phyloP scores from a whole-genome alignment of 2,888 invertebrate genomes.

The Caenorhabditis sinica region DNA sequence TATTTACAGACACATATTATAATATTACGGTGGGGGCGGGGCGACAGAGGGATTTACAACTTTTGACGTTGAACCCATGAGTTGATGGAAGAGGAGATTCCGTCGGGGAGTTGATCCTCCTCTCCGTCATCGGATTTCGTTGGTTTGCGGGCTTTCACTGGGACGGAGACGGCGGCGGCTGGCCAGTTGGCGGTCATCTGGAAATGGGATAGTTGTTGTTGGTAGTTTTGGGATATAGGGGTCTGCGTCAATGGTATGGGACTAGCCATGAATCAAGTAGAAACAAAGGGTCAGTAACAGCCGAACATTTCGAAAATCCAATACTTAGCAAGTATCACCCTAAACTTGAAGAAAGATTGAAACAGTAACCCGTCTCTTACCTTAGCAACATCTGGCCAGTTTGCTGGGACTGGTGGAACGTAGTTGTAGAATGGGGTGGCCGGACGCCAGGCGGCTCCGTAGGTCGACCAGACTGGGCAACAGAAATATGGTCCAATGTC shows the following conservation, averaged over 20 bases:
- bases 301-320: too few relatives aligned
- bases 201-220: slow-evolving; percentile 1
- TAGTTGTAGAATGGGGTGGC: slow-evolving; percentile 84
- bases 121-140: slow-evolving; percentile 40
- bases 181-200: slow-evolving; percentile 79
- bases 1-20: slow-evolving; percentile 56
- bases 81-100: slow-evolving; percentile 75
- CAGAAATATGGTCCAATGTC: slow-evolving; percentile 84
- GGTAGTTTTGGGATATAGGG: neutral
- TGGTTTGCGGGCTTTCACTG: slow-evolving; percentile 72
- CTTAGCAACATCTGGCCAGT: slow-evolving; percentile 81
- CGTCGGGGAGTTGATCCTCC: slow-evolving; percentile 59
- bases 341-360: too few relatives aligned
- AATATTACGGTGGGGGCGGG: neutral
- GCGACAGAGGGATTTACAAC: slow-evolving; percentile 42
- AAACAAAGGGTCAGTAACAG: too few relatives aligned
- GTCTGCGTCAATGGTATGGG: too few relatives aligned
- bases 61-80: slow-evolving; percentile 77
- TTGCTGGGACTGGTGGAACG: slow-evolving; percentile 83
- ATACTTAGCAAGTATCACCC: too few relatives aligned
- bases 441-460: slow-evolving; percentile 83
- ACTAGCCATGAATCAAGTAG: too few relatives aligned
- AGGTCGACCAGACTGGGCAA: slow-evolving; percentile 83
- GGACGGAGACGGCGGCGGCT: slow-evolving; percentile 76
- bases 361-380: slow-evolving; percentile 18